Evolutionary conservation across 1,140 invertebrate genomes (phyloP).

Genomic region (Pseudomyrmex sp.): DNA sequence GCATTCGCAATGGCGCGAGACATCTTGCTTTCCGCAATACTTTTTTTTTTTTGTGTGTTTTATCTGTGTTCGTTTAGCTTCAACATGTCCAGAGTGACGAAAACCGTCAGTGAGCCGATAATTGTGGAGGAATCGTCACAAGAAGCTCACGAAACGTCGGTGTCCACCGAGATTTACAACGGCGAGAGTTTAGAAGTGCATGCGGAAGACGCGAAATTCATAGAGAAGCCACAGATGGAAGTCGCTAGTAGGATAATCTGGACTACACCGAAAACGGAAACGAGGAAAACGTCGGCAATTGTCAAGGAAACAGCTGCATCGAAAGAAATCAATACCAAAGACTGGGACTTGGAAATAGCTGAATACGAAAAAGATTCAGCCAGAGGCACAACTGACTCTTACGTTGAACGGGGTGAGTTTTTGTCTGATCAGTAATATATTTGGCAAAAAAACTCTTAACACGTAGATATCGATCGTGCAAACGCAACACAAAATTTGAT

Average conservation of each 20-base stretch:
- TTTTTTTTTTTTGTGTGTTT: not conserved
- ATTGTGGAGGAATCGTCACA: slow-evolving; percentile 59
- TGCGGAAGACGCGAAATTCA: slow-evolving; percentile 46
- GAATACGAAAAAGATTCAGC: slow-evolving; percentile 28
- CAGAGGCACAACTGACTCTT: slow-evolving; percentile 4
- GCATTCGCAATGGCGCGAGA: not conserved
- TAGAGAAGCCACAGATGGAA: slow-evolving; percentile 60
- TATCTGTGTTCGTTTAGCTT: slow-evolving; percentile 5
- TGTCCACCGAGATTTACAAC: slow-evolving; percentile 73
- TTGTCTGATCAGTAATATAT: not conserved
- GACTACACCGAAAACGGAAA: slow-evolving; percentile 73
- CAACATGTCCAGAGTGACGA: slow-evolving; percentile 13
- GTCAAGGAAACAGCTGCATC: slow-evolving; percentile 40
- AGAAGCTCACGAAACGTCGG: slow-evolving; percentile 72
- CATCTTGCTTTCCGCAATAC: not conserved
- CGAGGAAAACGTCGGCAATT: slow-evolving; percentile 6
- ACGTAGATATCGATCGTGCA: not conserved
- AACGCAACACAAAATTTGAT: slow-evolving; percentile 2
- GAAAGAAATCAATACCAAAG: not conserved
- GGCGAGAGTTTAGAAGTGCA: slow-evolving; percentile 70
- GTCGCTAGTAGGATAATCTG: slow-evolving; percentile 75
- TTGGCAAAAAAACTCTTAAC: not conserved
- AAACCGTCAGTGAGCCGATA: slow-evolving; percentile 35
- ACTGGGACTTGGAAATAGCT: slow-evolving; percentile 24
- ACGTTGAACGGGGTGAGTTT: slow-evolving; percentile 42